phyloP scores from a whole-genome alignment of 2,113 vertebrate genomes.

The Morone chrysops region DNA sequence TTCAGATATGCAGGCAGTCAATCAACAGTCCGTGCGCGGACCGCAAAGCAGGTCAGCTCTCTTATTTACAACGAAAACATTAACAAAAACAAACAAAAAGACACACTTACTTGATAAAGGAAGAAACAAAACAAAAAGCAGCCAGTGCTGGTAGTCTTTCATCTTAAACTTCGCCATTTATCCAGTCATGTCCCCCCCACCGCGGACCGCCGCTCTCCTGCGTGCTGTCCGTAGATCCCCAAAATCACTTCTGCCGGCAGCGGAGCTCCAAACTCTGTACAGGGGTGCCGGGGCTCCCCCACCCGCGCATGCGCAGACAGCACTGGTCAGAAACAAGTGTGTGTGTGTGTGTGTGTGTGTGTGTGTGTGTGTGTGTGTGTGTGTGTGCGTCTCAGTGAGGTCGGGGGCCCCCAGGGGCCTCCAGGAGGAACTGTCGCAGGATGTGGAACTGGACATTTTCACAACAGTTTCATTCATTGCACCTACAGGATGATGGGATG shows the following conservation, averaged over 20 bases:
- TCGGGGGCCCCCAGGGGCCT: constrained; percentile 41
- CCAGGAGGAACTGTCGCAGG: constrained; percentile 16
- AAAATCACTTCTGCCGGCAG: constrained; percentile 30
- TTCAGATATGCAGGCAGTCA: not conserved
- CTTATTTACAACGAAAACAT: not conserved
- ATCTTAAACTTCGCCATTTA: constrained; percentile 82
- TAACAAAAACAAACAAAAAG: not conserved
- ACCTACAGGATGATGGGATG: not conserved
- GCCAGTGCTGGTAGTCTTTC: constrained; percentile 65
- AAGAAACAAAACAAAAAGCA: constrained; percentile 72
- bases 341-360: not conserved
- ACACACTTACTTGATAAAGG: constrained; percentile 78
- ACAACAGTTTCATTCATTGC: not conserved
- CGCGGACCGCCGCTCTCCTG: constrained; percentile 16
- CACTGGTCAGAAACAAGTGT: not conserved
- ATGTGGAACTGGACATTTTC: not conserved
- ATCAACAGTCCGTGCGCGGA: not conserved
- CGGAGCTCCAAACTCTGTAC: not conserved
- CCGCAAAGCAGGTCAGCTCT: not conserved
- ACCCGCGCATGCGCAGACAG: constrained; percentile 73
- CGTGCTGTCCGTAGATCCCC: constrained; percentile 32
- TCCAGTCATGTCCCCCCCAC: constrained; percentile 70
- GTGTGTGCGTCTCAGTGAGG: not conserved
- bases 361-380: not conserved
- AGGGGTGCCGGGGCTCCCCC: not conserved